Percentiles rank a stretch among this genome's conserved stretches.
phyloP scores from a whole-genome alignment of 2,888 invertebrate species.

The Microctonus aethiopoides region DNA sequence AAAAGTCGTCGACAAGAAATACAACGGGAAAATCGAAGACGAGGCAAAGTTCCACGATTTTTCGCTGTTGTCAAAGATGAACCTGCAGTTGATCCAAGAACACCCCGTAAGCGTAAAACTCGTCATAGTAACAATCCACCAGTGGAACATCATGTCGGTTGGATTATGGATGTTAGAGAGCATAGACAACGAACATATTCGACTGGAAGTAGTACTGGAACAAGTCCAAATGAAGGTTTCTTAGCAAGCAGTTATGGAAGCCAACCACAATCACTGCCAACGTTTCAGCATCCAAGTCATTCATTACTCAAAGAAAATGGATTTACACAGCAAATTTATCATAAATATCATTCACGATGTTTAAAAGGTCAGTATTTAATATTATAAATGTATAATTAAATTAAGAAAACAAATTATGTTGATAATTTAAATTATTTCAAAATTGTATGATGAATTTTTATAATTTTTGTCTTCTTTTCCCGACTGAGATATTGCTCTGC shows the following conservation, averaged over 20 bases:
- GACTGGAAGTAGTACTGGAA: slow-evolving; percentile 82
- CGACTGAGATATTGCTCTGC: slow-evolving; percentile 56
- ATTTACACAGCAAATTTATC: slow-evolving; percentile 97
- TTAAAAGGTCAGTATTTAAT: slow-evolving; percentile 77
- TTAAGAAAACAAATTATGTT: too few relatives aligned
- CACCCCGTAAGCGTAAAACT: slow-evolving; percentile 87
- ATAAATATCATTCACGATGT: slow-evolving; percentile 94
- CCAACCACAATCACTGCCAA: slow-evolving; percentile 85
- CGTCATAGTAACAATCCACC: slow-evolving; percentile 94
- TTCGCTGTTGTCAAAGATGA: slow-evolving; percentile 93
- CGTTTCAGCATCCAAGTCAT: slow-evolving; percentile 97
- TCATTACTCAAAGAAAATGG: slow-evolving; percentile 94
- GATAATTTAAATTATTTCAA: slow-evolving; percentile 20
- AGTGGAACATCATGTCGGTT: slow-evolving; percentile 94
- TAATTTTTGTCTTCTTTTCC: slow-evolving; percentile 65
- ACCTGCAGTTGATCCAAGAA: slow-evolving; percentile 73
- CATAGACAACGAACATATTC: slow-evolving; percentile 84
- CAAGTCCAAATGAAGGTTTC: slow-evolving; percentile 76
- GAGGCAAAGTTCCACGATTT: slow-evolving; percentile 81
- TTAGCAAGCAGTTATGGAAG: slow-evolving; percentile 82
- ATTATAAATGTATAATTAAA: too few relatives aligned
- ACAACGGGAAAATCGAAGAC: slow-evolving; percentile 43
- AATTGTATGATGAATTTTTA: slow-evolving; percentile 51
- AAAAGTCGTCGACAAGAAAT: slow-evolving; percentile 53
- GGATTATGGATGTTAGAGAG: slow-evolving; percentile 94